A percentile compares a stretch with the other conserved stretches of the same genome.
Evolutionary conservation across 2,888 invertebrate genomes (phyloP).

Genomic region (Tinea pellionella): DNA sequence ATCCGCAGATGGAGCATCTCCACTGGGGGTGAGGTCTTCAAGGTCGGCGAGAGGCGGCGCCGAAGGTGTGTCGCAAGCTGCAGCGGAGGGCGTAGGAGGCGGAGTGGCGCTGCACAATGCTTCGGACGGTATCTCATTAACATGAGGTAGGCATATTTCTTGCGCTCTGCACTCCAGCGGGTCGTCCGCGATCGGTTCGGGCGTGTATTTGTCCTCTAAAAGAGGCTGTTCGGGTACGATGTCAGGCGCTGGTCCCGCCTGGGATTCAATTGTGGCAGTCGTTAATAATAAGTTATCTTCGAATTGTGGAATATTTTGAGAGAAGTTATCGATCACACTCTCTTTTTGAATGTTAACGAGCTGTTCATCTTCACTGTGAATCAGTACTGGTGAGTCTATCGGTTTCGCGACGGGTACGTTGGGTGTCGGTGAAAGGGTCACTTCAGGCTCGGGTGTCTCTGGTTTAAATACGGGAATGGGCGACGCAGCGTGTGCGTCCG

Average conservation of each 20-base stretch:
- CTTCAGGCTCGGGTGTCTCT: background rate
- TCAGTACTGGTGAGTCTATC: constrained; percentile 16
- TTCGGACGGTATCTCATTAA: constrained; percentile 42
- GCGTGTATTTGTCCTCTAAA: constrained; percentile 27
- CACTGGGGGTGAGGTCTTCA: too few species aligned
- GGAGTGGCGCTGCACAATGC: constrained; percentile 31
- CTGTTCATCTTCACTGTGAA: constrained; percentile 1
- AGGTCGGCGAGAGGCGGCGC: constrained; percentile 20
- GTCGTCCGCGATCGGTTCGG: constrained; percentile 48
- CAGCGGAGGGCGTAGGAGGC: constrained; percentile 29
- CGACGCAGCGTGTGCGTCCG: constrained; percentile 18
- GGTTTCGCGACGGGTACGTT: background rate
- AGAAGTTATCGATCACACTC: background rate
- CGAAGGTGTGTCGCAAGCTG: constrained; percentile 20
- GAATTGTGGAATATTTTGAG: background rate
- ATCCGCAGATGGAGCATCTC: constrained; percentile 19
- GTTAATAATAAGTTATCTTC: background rate
- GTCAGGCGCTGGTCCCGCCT: constrained; percentile 41
- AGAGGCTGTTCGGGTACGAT: constrained; percentile 39
- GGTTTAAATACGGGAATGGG: constrained; percentile 15
- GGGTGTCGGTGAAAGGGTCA: background rate
- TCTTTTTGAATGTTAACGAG: background rate
- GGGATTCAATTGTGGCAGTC: background rate
- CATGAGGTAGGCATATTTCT: constrained; percentile 61
- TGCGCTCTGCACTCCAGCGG: constrained; percentile 52